Evolutionary conservation across 2,797 vertebrate genomes (phyloP), one percentile per base, ranked within the genome.

Genomic region (Mormyrus hasselquistii): DNA sequence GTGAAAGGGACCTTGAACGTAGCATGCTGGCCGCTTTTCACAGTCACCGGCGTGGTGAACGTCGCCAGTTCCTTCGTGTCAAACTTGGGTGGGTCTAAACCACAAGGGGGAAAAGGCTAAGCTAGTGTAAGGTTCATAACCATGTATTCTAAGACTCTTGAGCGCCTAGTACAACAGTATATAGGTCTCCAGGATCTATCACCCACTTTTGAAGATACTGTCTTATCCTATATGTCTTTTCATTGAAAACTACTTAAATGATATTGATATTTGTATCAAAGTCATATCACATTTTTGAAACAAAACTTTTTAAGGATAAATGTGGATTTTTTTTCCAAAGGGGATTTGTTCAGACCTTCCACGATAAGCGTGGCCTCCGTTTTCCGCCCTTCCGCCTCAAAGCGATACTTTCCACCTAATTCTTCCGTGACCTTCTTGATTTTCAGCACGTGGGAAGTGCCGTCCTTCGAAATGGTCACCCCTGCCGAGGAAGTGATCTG

Each of bases 1-100:
- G 95, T 62, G 12, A 94, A 98, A 3, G 95, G 92, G 29, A 99
- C 86, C 92, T 94, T 97, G 92, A 97, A 93, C 3, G 92, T 90
- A n/a, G 97, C 94, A 1, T 93, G 95, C 7, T 97, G 95, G 91
- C 98, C 97, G 0, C 96, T 96, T 93, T 97, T 98, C 90, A 97
- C 95, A 14, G 95, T 93, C 2, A 94, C 90, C 0, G 97, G 94
- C 3, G 93, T 91, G 57, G 88, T 91, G 93, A 98, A 96, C 57
- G 89, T 94, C 87, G 96, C 92, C 44, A 94, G 87, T 19, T 97
- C 94, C 29, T 96, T 94, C 4, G 92, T 22, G 65, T 95, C 89
- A 88, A 98, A 95, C 91, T 94, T 94, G 3, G 98, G 98, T 65
- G 97, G 96, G 93, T 98, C 98, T 99, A 89, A 92, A 50, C 50